Evolutionary conservation across 2,888 invertebrate species (phyloP).

Genomic region (Adelognathus sp.): DNA sequence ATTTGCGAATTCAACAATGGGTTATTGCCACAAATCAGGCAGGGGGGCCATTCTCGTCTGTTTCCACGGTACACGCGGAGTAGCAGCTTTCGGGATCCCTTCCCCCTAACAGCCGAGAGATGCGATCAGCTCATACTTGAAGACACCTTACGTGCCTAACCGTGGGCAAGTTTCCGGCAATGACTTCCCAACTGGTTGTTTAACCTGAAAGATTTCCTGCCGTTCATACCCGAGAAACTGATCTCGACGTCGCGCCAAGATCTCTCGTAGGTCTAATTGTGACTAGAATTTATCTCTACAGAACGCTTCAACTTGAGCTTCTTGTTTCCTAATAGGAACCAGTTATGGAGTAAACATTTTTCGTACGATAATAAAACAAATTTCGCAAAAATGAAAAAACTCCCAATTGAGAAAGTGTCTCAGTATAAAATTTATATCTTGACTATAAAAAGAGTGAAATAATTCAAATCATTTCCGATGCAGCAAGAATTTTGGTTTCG

Average conservation of each 20-base stretch:
- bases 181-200: neutral
- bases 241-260: neutral
- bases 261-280: neutral
- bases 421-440: too few relatives aligned
- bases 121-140: too few relatives aligned
- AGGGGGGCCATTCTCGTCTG: too few relatives aligned
- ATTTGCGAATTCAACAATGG: neutral
- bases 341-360: too few relatives aligned
- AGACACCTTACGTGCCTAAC: neutral
- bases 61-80: neutral
- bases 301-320: neutral
- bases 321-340: neutral
- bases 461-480: too few relatives aligned
- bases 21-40: neutral
- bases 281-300: neutral
- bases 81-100: neutral
- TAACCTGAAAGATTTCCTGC: neutral
- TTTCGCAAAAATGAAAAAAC: too few relatives aligned
- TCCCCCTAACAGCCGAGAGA: neutral
- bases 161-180: neutral
- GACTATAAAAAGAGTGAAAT: too few relatives aligned
- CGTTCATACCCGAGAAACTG: neutral
- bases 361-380: too few relatives aligned
- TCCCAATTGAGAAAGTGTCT: too few relatives aligned
- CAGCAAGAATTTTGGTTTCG: too few relatives aligned